phyloP scores from a whole-genome alignment of 2,113 vertebrate genomes.

The Colaptes auratus region DNA sequence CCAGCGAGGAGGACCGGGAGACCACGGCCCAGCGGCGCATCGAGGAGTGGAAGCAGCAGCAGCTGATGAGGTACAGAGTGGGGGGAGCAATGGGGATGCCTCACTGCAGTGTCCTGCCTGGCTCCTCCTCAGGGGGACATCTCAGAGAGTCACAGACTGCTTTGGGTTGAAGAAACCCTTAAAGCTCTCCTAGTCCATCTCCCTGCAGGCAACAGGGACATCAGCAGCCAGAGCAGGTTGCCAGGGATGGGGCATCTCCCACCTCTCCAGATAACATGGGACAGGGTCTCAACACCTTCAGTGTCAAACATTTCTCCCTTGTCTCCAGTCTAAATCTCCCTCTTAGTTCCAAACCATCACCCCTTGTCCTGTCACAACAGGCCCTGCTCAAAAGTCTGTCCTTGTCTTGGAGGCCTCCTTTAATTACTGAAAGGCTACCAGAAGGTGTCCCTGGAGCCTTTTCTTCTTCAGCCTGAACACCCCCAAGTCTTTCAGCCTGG shows the following conservation, averaged over 20 bases:
- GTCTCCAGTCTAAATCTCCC: neutral
- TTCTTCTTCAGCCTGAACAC: too few species aligned
- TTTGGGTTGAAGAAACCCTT: neutral
- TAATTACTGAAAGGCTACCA: too few species aligned
- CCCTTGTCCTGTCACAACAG: too few species aligned
- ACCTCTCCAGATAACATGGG: neutral
- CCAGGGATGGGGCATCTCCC: neutral
- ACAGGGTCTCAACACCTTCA: neutral
- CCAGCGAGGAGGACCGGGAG: constrained; percentile 92
- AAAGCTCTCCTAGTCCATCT: neutral
- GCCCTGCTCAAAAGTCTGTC: neutral
- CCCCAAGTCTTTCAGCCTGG: too few species aligned
- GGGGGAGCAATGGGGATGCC: neutral
- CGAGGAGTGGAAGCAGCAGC: constrained; percentile 95
- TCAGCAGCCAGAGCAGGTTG: neutral
- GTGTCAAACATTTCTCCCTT: neutral
- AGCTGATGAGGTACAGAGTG: constrained; percentile 81
- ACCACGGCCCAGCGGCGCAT: constrained; percentile 88
- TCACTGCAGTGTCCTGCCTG: accelerated
- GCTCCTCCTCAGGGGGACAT: accelerated
- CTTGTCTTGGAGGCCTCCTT: neutral
- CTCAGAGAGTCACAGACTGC: neutral
- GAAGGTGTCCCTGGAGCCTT: too few species aligned
- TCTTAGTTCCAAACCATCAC: too few species aligned
- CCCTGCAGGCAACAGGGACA: neutral